Evolutionary conservation across 2,113 vertebrate species (phyloP), one percentile per base, ranked within the genome.

Genomic region (Elgaria multicarinata): DNA sequence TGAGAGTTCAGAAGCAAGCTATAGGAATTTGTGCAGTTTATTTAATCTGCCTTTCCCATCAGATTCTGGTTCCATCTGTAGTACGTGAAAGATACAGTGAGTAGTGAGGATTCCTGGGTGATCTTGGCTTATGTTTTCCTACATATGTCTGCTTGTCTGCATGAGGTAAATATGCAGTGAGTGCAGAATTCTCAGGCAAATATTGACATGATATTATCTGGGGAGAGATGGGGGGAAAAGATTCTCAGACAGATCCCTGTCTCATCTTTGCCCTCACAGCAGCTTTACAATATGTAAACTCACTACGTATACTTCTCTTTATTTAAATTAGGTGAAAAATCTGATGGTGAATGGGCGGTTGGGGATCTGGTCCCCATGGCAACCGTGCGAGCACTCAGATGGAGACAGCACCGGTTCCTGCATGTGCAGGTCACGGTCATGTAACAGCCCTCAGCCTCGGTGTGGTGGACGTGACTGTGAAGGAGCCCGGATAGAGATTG

Each of bases 331-430:
- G 99, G 96, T 99, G 85, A 97, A 97, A 91, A 99, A 99, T 92
- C 96, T 99, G 97, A 99, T 98, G 14, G 97, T 92, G 80, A 97
- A 98, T 66, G 99, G 99, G 1, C 97, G 95, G 85, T 87, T 99
- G 6, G 98, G 99, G 39, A 96, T 97, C 1, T 99, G 99, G 99
- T 97, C 98, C 58, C 95, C 97, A 2, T 99, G 99, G 99, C 98
- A 99, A 95, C 97, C 97, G 0, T 99, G 99, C 91, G 98, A 98
- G 95, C 98, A 99, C 12, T 97, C 98, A 0, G 99, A 99, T 14
- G 97, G 98, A 4, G 99, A 99, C 53, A 98, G 97, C 69, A 98
- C 97, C 76, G 98, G 98, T 92, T 97, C 98, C 86, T 99, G 99
- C 71, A 94, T 98, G 95, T 99, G 99, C 93, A 98, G 98, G 92